Evolutionary conservation across 30 jellyfish, hydroid and myxozoan genomes (phyloP), one percentile per base, ranked within the genome.

Genomic region (Nemopilema nomurai): DNA sequence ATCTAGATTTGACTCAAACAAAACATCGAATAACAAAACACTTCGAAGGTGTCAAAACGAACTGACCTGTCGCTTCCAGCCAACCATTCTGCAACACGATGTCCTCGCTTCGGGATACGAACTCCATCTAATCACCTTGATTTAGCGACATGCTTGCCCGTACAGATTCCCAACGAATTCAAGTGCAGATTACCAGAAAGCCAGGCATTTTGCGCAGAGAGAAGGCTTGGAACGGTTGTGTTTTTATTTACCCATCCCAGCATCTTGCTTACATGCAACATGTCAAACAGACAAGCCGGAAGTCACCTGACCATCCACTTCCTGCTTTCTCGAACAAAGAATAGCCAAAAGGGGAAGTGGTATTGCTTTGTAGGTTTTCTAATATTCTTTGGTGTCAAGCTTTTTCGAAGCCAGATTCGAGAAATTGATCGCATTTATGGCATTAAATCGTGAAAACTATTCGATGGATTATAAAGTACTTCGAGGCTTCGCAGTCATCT

Each of bases 221-320:
- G 19, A 62, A n/a, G n/a, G 57, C 51, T 76, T 16, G 19, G 76
- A 62, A 30, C 16, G 76, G 51, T 76, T 76, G 86, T 76, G 74
- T 76, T 76, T 49, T 53, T 76, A 53, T 76, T 76, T 76, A 64
- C 86, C 25, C 86, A 76, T 49, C 32, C 74, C 86, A 76, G 27
- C 77, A 76, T 53, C 76, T 72, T 76, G 86, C 63, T 24, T 51
- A 30, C 86, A 76, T 76, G 76, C 62, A 20, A 76, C 86, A 76
- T 76, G 27, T 76, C 86, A 53, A 76, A 62, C 74, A 30, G 77
- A 20, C 86, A n/a, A 24, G 75, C 86, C 86, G 86, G 86, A 76
- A 20, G 49, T 76, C 86, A 76, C 62, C 57, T 76, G 86, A 76
- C 86, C 76, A n/a, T 76, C 86, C 86, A 76, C 86, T 76, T 76